phyloP scores from a whole-genome alignment of 2,888 invertebrate species.

The Drosophila robusta region DNA sequence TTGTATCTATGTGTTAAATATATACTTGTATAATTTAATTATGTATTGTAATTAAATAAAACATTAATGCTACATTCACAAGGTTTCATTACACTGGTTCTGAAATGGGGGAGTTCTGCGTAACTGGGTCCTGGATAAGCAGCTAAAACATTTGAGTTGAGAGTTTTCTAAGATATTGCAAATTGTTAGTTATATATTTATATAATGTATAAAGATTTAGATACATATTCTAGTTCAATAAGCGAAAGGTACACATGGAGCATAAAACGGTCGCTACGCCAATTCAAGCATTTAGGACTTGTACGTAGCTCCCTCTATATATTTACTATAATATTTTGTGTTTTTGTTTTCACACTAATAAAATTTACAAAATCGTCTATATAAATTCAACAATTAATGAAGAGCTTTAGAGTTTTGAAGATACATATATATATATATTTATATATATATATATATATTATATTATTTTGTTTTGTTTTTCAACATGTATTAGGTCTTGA shows the following conservation, averaged over 20 bases:
- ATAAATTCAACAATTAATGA: slow-evolving; percentile 79
- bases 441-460: slow-evolving; percentile 31
- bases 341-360: slow-evolving; percentile 63
- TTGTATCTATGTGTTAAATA: slow-evolving; percentile 67
- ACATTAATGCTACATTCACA: slow-evolving; percentile 72
- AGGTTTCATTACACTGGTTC: slow-evolving; percentile 53
- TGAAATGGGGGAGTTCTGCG: slow-evolving; percentile 2
- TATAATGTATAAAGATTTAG: slow-evolving; percentile 33
- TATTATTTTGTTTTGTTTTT: slow-evolving; percentile 35
- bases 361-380: slow-evolving; percentile 76
- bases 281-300: slow-evolving; percentile 27
- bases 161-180: slow-evolving; percentile 61
- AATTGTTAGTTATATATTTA: slow-evolving; percentile 30
- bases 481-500: slow-evolving; percentile 49
- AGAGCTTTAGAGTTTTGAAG: slow-evolving; percentile 61
- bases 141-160: slow-evolving; percentile 55
- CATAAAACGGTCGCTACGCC: slow-evolving; percentile 68
- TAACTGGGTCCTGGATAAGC: slow-evolving; percentile 22
- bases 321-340: slow-evolving; percentile 34
- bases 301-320: slow-evolving; percentile 41
- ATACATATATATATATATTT: slow-evolving; percentile 30
- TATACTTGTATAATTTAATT: slow-evolving; percentile 47
- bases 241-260: slow-evolving; percentile 82
- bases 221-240: slow-evolving; percentile 69
- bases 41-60: slow-evolving; percentile 47